Percentiles rank a stretch among this genome's conserved stretches.
Evolutionary conservation across 2,797 vertebrate genomes (phyloP).

Genomic region (Neomorphus geoffroyi): DNA sequence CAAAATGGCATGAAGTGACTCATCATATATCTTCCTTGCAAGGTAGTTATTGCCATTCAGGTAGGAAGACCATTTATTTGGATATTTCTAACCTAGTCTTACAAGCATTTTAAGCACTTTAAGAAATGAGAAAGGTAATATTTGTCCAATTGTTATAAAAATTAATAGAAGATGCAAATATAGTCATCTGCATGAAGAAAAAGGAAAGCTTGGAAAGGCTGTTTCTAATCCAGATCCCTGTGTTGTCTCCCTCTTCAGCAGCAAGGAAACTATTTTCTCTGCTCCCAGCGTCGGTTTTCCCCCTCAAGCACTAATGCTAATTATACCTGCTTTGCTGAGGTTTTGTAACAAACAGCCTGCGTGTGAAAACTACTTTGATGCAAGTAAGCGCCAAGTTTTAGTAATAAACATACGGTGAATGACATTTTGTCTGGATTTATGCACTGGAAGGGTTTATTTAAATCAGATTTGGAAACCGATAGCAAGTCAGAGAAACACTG

Average conservation of each 20-base stretch:
- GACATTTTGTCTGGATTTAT: slow-evolving; percentile 55
- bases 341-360: slow-evolving; percentile 60
- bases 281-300: slow-evolving; percentile 9
- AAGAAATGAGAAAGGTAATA: slow-evolving; percentile 28
- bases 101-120: slow-evolving; percentile 35
- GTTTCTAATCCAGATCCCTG: slow-evolving; percentile 25
- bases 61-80: not conserved
- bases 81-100: slow-evolving; percentile 11
- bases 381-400: slow-evolving; percentile 34
- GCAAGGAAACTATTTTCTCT: slow-evolving; percentile 15
- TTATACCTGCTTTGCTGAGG: slow-evolving; percentile 50
- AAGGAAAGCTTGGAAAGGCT: not conserved
- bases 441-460: slow-evolving; percentile 58
- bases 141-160: slow-evolving; percentile 25
- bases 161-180: slow-evolving; percentile 42
- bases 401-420: slow-evolving; percentile 70
- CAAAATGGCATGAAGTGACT: slow-evolving; percentile 35
- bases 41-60: not conserved
- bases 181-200: not conserved
- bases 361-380: slow-evolving; percentile 51
- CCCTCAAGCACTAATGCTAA: slow-evolving; percentile 27
- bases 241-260: not conserved
- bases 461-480: slow-evolving; percentile 51
- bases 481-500: not conserved
- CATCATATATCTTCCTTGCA: slow-evolving; percentile 7